Evolutionary conservation across 2,113 vertebrate species (phyloP), one percentile per base, ranked within the genome.

Genomic region (Heterotis niloticus): DNA sequence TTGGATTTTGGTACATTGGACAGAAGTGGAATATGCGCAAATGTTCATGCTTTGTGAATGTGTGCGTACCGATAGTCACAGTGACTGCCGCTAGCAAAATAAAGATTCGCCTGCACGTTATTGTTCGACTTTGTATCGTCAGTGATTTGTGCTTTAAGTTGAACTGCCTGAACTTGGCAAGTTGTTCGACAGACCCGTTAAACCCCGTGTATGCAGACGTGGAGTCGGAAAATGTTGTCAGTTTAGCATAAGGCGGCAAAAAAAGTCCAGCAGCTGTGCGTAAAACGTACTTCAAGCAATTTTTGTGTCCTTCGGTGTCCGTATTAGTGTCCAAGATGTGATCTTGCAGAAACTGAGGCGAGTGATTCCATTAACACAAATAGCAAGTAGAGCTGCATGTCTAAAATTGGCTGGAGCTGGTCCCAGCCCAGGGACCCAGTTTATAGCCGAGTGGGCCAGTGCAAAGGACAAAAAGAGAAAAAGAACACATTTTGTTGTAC

Each of bases 321-420:
- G 34, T 44, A 65, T 24, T 16, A 28, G 23, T 4, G 26, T 73
- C 34, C n/a, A 51, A 14, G 34, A 28, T 0, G 17, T 18, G 51
- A 52, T 51, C 76, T 28, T 68, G 65, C 16, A 14, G 76, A 68
- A 66, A 54, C 13, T 16, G 28, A 60, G 56, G 66, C 56, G 24
- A 78, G 28, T 29, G 28, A 10, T 24, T 18, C 14, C 17, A 54
- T 67, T 62, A 56, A 78, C 26, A 26, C 20, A 78, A 62, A 78
- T 44, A 51, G 66, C 56, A 34, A 78, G 56, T 29, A 20, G 56
- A 52, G 56, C 67, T 78, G n/a, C 56, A 17, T 26, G 54, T 62
- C 56, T 59, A 71, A 70, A 78, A 70, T 69, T 70, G 67, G 67
- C 66, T 62, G 77, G 28, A 62, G 57, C 28, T 34, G 16, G 56